phyloP scores from a whole-genome alignment of 1,140 invertebrate species.

The Eurosta solidaginis region DNA sequence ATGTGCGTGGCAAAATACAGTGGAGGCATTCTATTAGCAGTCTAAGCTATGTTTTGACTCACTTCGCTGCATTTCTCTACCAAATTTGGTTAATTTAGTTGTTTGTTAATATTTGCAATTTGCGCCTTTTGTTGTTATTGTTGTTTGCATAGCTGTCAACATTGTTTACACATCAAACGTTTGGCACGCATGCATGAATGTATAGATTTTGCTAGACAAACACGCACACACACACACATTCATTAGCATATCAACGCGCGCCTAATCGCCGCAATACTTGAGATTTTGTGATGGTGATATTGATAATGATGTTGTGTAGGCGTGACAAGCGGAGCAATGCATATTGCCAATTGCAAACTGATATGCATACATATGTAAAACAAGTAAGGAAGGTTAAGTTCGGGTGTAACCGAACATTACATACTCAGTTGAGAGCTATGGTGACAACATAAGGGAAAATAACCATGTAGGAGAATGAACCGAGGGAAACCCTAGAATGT shows the following conservation, averaged over 20 bases:
- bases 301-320: neutral
- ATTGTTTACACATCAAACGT: neutral
- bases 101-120: conserved; percentile 13
- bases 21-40: no score
- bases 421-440: neutral
- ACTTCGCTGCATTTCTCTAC: neutral
- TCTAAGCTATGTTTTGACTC: neutral
- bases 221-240: neutral
- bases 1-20: no score
- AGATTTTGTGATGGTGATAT: neutral
- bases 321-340: neutral
- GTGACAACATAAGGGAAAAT: no score
- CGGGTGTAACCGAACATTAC: neutral
- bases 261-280: neutral
- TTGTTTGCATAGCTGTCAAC: conserved; percentile 11
- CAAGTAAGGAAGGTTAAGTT: no score
- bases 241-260: conserved; percentile 23
- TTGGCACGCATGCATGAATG: no score
- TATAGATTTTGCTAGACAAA: neutral
- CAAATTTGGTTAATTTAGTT: conserved; percentile 28
- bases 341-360: neutral
- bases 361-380: neutral
- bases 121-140: neutral
- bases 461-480: no score
- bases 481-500: no score